Evolutionary conservation across 2,797 vertebrate species (phyloP), one percentile per base, ranked within the genome.

Genomic region (Taenioides sp.): DNA sequence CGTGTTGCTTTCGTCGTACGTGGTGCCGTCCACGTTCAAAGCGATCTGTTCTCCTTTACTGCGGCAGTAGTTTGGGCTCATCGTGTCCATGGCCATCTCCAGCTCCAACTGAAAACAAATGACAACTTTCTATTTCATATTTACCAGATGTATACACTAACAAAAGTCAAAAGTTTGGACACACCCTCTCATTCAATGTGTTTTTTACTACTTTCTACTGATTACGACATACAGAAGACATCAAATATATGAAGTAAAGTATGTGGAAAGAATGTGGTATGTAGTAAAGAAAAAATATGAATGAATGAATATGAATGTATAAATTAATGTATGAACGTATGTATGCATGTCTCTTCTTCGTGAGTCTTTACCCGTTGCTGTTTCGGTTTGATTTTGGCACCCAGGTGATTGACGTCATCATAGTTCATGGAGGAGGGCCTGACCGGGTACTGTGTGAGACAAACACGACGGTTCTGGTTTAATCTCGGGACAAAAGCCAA

Each of bases 1-100:
- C 0, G 96, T 97, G 91, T 88, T 98, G 54, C 92, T 94, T 82
- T 99, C 97, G 0, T 99, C 97, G 0, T 91, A 88, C 1, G 91
- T 85, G 0, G 95, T 92, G 14, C 98, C 98, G 0, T 99, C 98
- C 69, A 99, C 98, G 0, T 99, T 99, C 75, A 99, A 92, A 0
- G 98, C 97, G 0, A 99, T 99, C 89, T 99, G 98, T 73, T 99
- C 98, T 74, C 98, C 98, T 91, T 98, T 99, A 87, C 98, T 99
- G 82, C 96, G 95, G 76, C 97, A 97, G 84, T 99, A 99, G 90
- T 98, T 99, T 4, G 98, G 96, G 78, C 96, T 98, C 88, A 93
- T 82, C 7, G 96, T 96, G 83, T 99, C 94, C 11, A 99, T 95
- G 37, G 94, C 96, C 91, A 99, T 95, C 84, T 99, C 97, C 3